Conservation (phyloP, 2,113 vertebrate species). For the Stomatorhinus ivindoensis region DNA sequence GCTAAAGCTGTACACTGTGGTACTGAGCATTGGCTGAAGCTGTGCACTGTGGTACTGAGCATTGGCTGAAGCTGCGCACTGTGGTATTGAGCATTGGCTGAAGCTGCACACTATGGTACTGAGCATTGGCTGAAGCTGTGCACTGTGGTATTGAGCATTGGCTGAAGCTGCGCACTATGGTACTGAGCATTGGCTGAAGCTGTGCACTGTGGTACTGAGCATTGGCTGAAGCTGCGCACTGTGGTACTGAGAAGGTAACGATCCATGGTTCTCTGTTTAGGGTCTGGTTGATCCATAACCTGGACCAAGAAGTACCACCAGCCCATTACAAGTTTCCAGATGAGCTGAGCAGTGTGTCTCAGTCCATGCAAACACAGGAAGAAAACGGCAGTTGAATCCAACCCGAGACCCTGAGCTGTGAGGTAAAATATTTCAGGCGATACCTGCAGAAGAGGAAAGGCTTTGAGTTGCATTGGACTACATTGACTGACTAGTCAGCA, state of each 20-base stretch:
- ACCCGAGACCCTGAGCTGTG: not conserved
- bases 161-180: not conserved
- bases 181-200: not conserved
- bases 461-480: not conserved
- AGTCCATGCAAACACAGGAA: not conserved
- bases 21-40: no score
- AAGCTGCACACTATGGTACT: no score
- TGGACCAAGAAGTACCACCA: not conserved
- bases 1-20: no score
- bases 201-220: no score
- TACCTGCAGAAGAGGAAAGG: not conserved
- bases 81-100: not conserved
- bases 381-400: not conserved
- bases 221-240: not conserved
- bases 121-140: not conserved
- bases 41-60: not conserved
- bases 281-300: not conserved
- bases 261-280: not conserved
- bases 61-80: not conserved
- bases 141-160: no score
- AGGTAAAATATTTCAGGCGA: not conserved
- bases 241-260: not conserved
- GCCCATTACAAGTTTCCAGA: not conserved
- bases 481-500: not conserved
- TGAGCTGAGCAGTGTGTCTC: not conserved